Evolutionary conservation across 2,888 invertebrate genomes (phyloP).

Genomic region (Apocheima hispidaria): DNA sequence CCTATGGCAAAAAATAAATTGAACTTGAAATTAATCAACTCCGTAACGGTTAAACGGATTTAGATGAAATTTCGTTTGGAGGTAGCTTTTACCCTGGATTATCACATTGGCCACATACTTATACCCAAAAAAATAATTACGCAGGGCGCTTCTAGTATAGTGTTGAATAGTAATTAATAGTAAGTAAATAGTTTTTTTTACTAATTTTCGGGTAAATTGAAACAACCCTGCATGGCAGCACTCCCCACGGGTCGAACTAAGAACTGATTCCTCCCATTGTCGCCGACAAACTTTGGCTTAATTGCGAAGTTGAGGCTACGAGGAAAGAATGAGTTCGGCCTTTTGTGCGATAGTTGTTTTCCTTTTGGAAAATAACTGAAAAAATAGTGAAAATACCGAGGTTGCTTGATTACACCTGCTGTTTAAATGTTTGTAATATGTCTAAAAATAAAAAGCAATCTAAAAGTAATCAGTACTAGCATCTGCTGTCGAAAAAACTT

Average conservation of each 20-base stretch:
- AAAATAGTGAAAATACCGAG: background rate
- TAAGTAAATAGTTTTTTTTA: background rate
- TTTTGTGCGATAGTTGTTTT: constrained; percentile 23
- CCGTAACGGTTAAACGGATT: no score
- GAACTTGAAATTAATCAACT: no score
- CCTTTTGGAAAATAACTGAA: constrained; percentile 17
- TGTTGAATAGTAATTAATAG: background rate
- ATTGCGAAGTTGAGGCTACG: constrained; percentile 39
- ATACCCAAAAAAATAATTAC: background rate
- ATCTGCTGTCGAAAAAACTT: no score
- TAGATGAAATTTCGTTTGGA: no score
- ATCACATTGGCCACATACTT: no score
- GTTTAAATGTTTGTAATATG: no score
- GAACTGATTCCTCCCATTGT: constrained; percentile 42
- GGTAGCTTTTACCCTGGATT: no score
- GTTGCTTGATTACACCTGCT: background rate
- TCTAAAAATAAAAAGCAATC: no score
- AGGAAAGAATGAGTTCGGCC: constrained; percentile 18
- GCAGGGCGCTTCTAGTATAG: background rate
- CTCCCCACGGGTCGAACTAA: constrained; percentile 19
- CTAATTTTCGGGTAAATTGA: background rate
- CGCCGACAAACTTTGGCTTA: constrained; percentile 40
- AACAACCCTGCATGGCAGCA: constrained; percentile 8
- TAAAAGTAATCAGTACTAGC: no score
- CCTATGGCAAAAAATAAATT: no score